Base-by-base conservation (phyloP, 2,113 vertebrate species). In the Xyrauchen texanus region DNA sequence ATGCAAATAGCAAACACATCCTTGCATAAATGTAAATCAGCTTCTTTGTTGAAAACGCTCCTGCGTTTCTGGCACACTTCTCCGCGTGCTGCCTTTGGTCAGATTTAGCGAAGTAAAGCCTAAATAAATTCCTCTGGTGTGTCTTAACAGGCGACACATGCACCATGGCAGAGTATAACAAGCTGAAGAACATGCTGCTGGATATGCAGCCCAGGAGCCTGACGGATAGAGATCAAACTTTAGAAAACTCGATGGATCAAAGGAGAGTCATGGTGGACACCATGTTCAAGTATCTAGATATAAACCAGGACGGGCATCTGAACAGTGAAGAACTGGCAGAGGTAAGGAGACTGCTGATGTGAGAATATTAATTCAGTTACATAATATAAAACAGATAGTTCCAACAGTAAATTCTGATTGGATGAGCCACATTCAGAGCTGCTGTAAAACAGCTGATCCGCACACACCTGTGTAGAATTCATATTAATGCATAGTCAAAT, bases 111-210 rank as follows among this genome's bases (percentile, higher is more conserved):
- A 42, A 45, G 4, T 55, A 10, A n/a, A 74, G 2, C 6, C 7
- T 76, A 58, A 46, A 49, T 51, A 1, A 10, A 5, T 77, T 63
- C 42, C 9, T 80, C 53, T 62, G 44, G 9, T 78, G 12, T 84
- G 49, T 53, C 4, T 64, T 75, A n/a, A 2, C 79, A 98, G 97
- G 94, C 53, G 93, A 92, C 10, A 83, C 84, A 0, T 99, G 97
- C 81, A 95, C 94, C 0, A 90, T 98, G 96, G 94, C 95, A 0
- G 88, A 95, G 77, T 97, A 98, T 87, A 93, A 91, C 89, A 89
- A 89, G 78, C 93, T 99, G 76, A 99, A 99, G 85, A 94, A 81
- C 68, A 87, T 94, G 81, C 90, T 98, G 6, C 89, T 99, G 88
- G 94, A 95, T 0, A 93, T 96, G 82, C 95, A 95, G 81, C 89